Evolutionary conservation across 2,888 invertebrate species (phyloP).

Genomic region (Drosophila fulvimacula): DNA sequence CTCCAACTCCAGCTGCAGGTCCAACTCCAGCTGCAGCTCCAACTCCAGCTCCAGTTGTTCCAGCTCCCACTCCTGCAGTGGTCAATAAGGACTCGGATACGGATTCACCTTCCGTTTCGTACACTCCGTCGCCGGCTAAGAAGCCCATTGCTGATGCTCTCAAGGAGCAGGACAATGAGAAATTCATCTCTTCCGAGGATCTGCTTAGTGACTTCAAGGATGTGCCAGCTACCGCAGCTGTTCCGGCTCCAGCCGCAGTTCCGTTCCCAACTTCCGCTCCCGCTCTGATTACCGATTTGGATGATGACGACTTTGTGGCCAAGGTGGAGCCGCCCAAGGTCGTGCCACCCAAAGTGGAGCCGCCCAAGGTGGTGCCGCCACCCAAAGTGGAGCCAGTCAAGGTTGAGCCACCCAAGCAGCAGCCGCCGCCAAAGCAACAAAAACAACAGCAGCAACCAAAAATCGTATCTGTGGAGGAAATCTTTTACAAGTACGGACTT

Average conservation of each 20-base stretch:
- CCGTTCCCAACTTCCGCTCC: constrained; percentile 39
- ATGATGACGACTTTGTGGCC: constrained; percentile 69
- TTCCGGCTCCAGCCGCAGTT: constrained; percentile 12
- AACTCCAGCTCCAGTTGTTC: constrained; percentile 3
- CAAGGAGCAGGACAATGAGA: constrained; percentile 84
- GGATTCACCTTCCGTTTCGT: constrained; percentile 83
- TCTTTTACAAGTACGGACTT: constrained; percentile 88
- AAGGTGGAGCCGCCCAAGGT: constrained; percentile 55
- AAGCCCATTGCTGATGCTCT: constrained; percentile 82
- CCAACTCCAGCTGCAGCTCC: constrained; percentile 15
- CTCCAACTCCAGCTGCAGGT: not conserved
- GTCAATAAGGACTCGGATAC: constrained; percentile 82
- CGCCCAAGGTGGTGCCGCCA: constrained; percentile 6
- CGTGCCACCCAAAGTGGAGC: constrained; percentile 50
- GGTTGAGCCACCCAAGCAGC: constrained; percentile 1
- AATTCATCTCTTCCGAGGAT: constrained; percentile 85
- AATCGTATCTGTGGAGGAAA: constrained; percentile 86
- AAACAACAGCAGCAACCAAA: constrained; percentile 72
- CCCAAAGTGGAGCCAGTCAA: constrained; percentile 3
- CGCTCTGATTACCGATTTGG: constrained; percentile 76
- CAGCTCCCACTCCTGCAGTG: constrained; percentile 16
- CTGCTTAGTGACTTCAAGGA: constrained; percentile 83
- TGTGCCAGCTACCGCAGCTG: constrained; percentile 42
- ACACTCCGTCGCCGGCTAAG: constrained; percentile 83
- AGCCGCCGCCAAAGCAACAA: constrained; percentile 29